Conservation (phyloP, 2,113 vertebrate species). For the Myrmecophaga tridactyla region DNA sequence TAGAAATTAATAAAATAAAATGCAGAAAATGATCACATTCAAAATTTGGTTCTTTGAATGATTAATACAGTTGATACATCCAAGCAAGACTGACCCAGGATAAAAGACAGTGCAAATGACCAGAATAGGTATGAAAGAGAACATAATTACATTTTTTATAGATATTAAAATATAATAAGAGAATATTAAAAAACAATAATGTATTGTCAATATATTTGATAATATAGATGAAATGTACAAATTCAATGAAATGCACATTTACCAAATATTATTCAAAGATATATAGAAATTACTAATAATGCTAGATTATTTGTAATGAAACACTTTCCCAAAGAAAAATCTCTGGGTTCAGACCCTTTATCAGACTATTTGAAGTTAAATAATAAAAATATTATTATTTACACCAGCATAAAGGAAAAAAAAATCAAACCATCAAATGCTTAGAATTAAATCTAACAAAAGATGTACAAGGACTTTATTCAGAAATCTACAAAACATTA, state of each 20-base stretch:
- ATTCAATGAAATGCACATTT: not conserved
- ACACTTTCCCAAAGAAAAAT: not conserved
- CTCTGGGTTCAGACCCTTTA: not conserved
- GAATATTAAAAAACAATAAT: not conserved
- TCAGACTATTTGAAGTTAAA: not conserved
- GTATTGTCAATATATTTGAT: not conserved
- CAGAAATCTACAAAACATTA: not conserved
- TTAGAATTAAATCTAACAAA: not conserved
- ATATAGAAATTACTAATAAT: not conserved
- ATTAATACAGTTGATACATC: not conserved
- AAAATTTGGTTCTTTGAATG: not conserved
- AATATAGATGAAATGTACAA: not conserved
- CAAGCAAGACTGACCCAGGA: not conserved
- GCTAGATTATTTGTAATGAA: not conserved
- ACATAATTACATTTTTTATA: not conserved
- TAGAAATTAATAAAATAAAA: not conserved
- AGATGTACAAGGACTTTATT: not conserved
- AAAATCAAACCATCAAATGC: not conserved
- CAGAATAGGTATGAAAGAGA: not conserved
- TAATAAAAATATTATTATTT: not conserved
- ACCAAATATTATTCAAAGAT: not conserved
- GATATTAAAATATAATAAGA: not conserved
- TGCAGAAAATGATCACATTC: not conserved
- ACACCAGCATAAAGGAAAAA: not conserved
- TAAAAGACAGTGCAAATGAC: not conserved